These are phyloP conservation scores for Calliphora vomitoria DNA, from an alignment of 2,888 invertebrate genomes.

Conservation along the genomic window DNA sequence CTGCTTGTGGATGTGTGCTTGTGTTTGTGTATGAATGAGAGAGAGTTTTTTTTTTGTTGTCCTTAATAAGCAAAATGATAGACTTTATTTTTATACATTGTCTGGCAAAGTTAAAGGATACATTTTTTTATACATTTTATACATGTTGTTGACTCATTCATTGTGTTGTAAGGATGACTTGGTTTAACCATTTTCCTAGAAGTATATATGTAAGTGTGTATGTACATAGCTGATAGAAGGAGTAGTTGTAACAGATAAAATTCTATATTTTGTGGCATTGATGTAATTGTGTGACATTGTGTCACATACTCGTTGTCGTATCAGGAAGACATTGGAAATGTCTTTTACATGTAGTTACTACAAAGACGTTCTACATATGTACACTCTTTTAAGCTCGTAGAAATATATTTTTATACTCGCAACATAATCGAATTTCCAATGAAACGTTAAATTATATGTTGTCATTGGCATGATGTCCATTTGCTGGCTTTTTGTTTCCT, in stretches of 20 bases:
- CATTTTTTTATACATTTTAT: constrained; percentile 49
- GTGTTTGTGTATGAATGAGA: not conserved
- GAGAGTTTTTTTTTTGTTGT: constrained; percentile 20
- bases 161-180: constrained; percentile 27
- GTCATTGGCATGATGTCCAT: constrained; percentile 60
- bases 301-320: constrained; percentile 50
- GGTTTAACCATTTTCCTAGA: constrained; percentile 29
- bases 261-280: constrained; percentile 62
- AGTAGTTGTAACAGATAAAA: constrained; percentile 49
- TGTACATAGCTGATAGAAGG: too few relatives aligned
- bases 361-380: constrained; percentile 13
- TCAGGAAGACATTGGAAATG: constrained; percentile 62
- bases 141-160: constrained; percentile 48
- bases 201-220: too few relatives aligned
- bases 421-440: constrained; percentile 81
- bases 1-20: not conserved
- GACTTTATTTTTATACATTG: constrained; percentile 60
- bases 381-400: constrained; percentile 2
- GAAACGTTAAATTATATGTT: constrained; percentile 81
- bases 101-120: constrained; percentile 66
- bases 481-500: constrained; percentile 33
- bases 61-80: constrained; percentile 70
- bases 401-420: constrained; percentile 78
- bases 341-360: constrained; percentile 39
- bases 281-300: constrained; percentile 70